Evolutionary conservation across 53 echinoderm and acorn worm species (phyloP).

Genomic region (Henricia sp.): DNA sequence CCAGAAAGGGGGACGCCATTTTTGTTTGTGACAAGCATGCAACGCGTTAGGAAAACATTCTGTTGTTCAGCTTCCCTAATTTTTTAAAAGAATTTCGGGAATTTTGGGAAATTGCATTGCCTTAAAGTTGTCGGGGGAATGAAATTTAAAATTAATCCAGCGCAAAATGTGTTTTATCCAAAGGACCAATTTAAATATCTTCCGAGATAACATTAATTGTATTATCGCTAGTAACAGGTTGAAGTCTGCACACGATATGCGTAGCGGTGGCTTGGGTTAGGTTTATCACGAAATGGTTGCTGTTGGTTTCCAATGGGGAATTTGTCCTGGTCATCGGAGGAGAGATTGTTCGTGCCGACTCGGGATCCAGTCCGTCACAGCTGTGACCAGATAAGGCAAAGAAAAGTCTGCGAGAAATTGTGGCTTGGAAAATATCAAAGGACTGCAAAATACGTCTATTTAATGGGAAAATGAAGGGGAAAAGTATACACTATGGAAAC

Average conservation of each 20-base stretch:
- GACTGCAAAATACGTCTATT: background rate
- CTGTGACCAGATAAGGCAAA: conserved; percentile 41
- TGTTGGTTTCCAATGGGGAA: background rate
- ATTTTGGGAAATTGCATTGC: too few relatives aligned
- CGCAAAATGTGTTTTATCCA: conserved; percentile 1
- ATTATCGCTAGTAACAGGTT: background rate
- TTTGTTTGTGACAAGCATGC: too few relatives aligned
- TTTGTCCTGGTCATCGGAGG: background rate
- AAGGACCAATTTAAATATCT: too few relatives aligned
- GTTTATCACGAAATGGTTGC: conserved; percentile 2
- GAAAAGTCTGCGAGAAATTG: background rate
- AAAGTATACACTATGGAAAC: background rate
- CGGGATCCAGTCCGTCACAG: background rate
- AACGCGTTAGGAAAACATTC: too few relatives aligned
- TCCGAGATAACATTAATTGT: background rate
- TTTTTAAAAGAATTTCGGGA: too few relatives aligned
- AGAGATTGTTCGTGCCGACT: background rate
- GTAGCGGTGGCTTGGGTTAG: background rate
- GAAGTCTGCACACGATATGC: too few relatives aligned
- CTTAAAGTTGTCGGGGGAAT: too few relatives aligned
- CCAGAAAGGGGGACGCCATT: too few relatives aligned
- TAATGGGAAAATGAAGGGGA: background rate
- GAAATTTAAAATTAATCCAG: too few relatives aligned
- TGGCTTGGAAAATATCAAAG: background rate
- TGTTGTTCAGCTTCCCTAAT: too few relatives aligned